A percentile compares a stretch with the other conserved stretches of the same genome.
phyloP scores from a whole-genome alignment of 2,113 vertebrate species.

The Pangasianodon gigas region DNA sequence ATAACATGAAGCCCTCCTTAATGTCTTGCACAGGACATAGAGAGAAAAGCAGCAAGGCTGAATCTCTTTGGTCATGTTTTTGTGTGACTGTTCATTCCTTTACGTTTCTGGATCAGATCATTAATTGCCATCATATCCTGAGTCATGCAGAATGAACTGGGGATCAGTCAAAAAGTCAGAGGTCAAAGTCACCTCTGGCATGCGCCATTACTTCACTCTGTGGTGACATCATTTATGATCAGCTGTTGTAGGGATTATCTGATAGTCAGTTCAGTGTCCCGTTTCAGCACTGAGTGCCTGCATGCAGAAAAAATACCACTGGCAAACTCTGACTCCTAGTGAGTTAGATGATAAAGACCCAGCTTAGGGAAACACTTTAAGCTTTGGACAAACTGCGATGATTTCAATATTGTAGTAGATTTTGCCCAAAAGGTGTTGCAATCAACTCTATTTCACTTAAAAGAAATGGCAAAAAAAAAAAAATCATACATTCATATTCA shows the following conservation, averaged over 20 bases:
- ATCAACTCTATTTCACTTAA: background rate
- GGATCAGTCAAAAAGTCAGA: constrained; percentile 25
- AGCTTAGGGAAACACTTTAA: background rate
- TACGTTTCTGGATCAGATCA: background rate
- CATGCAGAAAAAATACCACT: background rate
- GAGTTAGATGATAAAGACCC: constrained; percentile 9
- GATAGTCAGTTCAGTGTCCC: constrained; percentile 6
- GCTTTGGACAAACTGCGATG: background rate
- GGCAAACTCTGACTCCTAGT: constrained; percentile 20
- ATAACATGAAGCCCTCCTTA: constrained; percentile 30
- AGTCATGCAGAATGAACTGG: constrained; percentile 18
- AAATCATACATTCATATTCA: background rate
- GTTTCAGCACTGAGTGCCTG: background rate
- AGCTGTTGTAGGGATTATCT: constrained; percentile 18
- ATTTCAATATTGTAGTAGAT: background rate
- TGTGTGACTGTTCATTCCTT: constrained; percentile 6
- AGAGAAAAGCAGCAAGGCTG: background rate
- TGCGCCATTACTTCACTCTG: constrained; percentile 15
- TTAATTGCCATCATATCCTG: constrained; percentile 12
- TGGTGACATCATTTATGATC: constrained; percentile 22
- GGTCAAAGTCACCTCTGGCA: background rate
- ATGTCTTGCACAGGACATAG: constrained; percentile 27
- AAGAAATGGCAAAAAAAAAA: background rate
- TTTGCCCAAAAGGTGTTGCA: background rate
- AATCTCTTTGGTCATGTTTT: constrained; percentile 16